phyloP scores from a whole-genome alignment of 2,888 invertebrate species.

The Tachystola acroxantha region DNA sequence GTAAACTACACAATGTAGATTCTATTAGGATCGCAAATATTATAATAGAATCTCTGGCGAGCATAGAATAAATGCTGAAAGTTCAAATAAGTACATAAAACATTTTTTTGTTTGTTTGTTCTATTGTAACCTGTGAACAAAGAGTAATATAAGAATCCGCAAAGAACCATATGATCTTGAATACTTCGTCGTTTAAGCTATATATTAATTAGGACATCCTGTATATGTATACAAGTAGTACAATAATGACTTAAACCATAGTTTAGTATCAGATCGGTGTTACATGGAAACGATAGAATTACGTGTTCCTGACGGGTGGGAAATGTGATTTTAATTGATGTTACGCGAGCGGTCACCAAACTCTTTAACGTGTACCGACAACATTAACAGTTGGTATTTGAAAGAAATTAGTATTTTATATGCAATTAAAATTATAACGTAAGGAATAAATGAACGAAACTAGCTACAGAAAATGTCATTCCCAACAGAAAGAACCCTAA shows the following conservation, averaged over 20 bases:
- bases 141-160: too few species aligned
- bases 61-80: too few species aligned
- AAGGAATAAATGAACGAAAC: not conserved
- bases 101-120: too few species aligned
- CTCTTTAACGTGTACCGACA: conserved; percentile 45
- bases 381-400: conserved; percentile 8
- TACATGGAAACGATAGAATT: conserved; percentile 48
- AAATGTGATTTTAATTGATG: conserved; percentile 76
- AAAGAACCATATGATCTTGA: too few species aligned
- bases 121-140: too few species aligned
- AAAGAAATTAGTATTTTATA: not conserved
- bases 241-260: conserved; percentile 13
- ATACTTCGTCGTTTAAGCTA: too few species aligned
- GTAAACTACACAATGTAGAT: too few species aligned
- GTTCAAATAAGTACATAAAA: too few species aligned
- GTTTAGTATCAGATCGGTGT: conserved; percentile 39
- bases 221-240: conserved; percentile 11
- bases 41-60: too few species aligned
- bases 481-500: too few species aligned
- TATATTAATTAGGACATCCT: not conserved
- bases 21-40: too few species aligned
- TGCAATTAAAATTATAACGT: not conserved
- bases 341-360: conserved; percentile 43
- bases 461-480: not conserved
- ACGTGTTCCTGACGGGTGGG: conserved; percentile 48